Evolutionary conservation across 2,888 invertebrate genomes (phyloP).

Genomic region (Thumatha senex): DNA sequence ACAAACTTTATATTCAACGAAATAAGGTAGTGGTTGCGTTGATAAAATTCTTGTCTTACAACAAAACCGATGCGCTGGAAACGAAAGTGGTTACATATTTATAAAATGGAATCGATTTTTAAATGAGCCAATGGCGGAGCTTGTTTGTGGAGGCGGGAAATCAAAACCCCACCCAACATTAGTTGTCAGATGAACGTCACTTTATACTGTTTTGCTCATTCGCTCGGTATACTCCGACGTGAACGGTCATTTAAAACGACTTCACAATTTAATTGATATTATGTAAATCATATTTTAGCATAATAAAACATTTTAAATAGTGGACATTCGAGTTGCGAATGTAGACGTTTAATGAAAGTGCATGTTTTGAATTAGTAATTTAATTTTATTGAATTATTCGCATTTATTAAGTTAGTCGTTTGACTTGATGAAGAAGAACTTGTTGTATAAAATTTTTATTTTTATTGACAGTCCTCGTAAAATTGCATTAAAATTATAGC

Average conservation of each 20-base stretch:
- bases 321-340: neutral
- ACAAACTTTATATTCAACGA: conserved; percentile 28
- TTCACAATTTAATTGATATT: conserved; percentile 11
- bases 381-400: conserved; percentile 15
- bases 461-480: too few relatives aligned
- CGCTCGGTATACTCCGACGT: conserved; percentile 61
- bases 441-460: too few relatives aligned
- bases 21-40: conserved; percentile 32
- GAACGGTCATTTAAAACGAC: conserved; percentile 41
- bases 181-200: conserved; percentile 74
- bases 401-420: conserved; percentile 6
- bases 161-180: conserved; percentile 67
- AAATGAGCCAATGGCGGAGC: conserved; percentile 76
- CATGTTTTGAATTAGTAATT: conserved; percentile 20
- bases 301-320: conserved; percentile 8
- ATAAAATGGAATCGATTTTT: conserved; percentile 83
- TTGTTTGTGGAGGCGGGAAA: conserved; percentile 68
- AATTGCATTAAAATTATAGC: too few relatives aligned
- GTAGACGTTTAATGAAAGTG: neutral
- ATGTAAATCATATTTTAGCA: conserved; percentile 33
- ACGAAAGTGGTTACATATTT: conserved; percentile 81
- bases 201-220: conserved; percentile 71
- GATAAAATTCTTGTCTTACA: conserved; percentile 22
- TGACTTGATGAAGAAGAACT: neutral
- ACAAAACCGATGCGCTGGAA: conserved; percentile 43